These are phyloP conservation scores for Spea hammondii DNA, from an alignment of 2,797 vertebrate genomes.

Conservation along the genomic window DNA sequence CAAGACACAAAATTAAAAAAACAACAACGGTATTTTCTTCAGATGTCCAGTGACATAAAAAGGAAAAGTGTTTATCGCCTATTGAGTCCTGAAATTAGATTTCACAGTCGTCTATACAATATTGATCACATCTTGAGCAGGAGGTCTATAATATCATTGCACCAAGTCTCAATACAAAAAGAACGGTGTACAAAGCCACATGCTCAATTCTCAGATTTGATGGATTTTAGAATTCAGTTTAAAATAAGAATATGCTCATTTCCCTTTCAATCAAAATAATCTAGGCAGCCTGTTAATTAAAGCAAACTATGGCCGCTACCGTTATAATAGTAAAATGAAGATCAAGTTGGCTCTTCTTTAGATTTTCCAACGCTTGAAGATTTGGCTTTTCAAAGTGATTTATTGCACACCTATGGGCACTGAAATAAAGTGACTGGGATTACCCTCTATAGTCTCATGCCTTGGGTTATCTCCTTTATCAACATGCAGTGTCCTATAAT, in stretches of 20 bases:
- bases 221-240: conserved; percentile 16
- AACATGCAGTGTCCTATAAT: too few species aligned
- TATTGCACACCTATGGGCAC: too few species aligned
- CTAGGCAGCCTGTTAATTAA: conserved; percentile 21
- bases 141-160: conserved; percentile 45
- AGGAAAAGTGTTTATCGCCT: conserved; percentile 43
- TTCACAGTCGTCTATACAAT: conserved; percentile 46
- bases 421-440: too few species aligned
- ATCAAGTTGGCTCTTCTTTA: neutral
- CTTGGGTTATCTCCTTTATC: too few species aligned
- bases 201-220: conserved; percentile 6
- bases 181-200: conserved; percentile 21
- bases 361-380: neutral
- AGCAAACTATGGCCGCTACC: neutral
- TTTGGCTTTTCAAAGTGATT: too few species aligned
- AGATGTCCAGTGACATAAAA: conserved; percentile 16
- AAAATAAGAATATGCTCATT: conserved; percentile 22
- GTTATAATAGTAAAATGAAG: neutral
- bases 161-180: neutral
- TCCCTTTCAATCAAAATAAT: conserved; percentile 6
- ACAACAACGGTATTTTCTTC: conserved; percentile 24
- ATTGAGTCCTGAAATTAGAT: conserved; percentile 50
- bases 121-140: conserved; percentile 50
- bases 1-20: conserved; percentile 15
- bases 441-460: too few species aligned